Percentiles rank a stretch among this genome's conserved stretches.
These are phyloP conservation scores for Synanthedon vespiformis DNA, from an alignment of 2,888 invertebrate genomes.

Conservation along the genomic window DNA sequence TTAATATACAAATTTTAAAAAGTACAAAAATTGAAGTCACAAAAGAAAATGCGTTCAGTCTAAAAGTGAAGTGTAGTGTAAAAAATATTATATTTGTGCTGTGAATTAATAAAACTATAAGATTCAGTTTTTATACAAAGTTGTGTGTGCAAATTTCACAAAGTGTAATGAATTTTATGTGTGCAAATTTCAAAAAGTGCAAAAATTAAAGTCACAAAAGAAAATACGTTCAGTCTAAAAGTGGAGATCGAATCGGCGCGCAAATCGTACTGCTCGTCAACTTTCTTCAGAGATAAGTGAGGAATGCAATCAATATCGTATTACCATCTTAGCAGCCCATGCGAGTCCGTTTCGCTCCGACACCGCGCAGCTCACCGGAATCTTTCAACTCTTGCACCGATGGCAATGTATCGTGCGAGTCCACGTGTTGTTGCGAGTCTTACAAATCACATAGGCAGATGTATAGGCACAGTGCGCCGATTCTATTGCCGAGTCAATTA, in stretches of 20 bases:
- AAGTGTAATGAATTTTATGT: background rate
- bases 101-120: no score
- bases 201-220: no score
- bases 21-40: no score
- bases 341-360: constrained; percentile 53
- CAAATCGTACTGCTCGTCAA: background rate
- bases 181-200: no score
- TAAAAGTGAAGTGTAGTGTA: no score
- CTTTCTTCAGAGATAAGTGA: constrained; percentile 1
- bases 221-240: no score
- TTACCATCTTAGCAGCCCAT: constrained; percentile 17
- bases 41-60: no score
- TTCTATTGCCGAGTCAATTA: constrained; percentile 9
- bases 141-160: background rate
- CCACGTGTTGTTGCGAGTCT: constrained; percentile 7
- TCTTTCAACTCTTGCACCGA: constrained; percentile 13
- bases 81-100: no score
- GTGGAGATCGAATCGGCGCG: no score
- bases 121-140: background rate
- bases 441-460: constrained; percentile 20
- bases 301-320: constrained; percentile 2
- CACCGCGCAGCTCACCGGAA: constrained; percentile 39
- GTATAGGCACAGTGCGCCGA: constrained; percentile 14
- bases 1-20: no score
- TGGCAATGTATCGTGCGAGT: constrained; percentile 14